Conservation (phyloP, 2,888 invertebrate species). For the Rotaria magnacalcarata region DNA sequence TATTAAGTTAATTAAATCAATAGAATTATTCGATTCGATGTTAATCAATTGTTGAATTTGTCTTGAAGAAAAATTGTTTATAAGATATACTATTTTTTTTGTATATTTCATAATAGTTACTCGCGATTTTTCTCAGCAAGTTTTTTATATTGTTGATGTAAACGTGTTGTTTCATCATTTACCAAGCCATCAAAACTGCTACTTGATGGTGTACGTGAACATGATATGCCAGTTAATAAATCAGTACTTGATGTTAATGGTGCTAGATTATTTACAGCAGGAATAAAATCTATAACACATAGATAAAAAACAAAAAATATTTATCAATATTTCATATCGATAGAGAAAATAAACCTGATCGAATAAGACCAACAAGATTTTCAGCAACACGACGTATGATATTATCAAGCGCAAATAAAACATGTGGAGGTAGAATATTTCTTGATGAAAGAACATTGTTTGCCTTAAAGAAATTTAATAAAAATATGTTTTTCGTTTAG, state of each 20-base stretch:
- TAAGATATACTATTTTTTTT: too few relatives aligned
- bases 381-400: background rate
- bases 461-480: background rate
- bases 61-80: background rate
- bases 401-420: slow-evolving; percentile 31
- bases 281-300: background rate
- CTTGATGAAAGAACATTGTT: background rate
- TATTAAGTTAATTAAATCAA: background rate
- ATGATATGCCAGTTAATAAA: background rate
- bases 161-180: background rate
- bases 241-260: background rate
- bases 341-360: background rate
- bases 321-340: background rate
- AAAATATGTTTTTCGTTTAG: background rate
- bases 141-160: background rate
- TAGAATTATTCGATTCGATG: background rate
- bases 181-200: background rate
- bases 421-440: background rate
- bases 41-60: background rate
- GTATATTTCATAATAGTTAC: background rate
- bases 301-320: too few relatives aligned
- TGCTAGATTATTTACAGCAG: background rate
- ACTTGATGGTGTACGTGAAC: background rate
- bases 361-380: slow-evolving; percentile 9
- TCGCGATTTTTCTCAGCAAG: background rate